These are phyloP conservation scores for Parotia lawesii DNA, from an alignment of 2,113 vertebrate species.

Conservation along the genomic window DNA sequence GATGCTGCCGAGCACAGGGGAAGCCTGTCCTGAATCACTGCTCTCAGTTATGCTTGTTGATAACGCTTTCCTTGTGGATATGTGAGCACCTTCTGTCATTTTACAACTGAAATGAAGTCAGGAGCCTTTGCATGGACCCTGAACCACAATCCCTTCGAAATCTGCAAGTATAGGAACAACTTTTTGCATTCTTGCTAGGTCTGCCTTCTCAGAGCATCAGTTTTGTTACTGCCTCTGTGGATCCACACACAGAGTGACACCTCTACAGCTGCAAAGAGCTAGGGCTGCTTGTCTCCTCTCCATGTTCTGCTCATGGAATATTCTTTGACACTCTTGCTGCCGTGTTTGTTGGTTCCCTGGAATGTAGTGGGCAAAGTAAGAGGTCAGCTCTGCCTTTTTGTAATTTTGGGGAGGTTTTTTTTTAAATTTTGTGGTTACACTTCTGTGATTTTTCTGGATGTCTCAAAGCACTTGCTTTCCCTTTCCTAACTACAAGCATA, in stretches of 20 bases:
- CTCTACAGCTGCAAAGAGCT: neutral
- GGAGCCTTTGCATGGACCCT: fast-evolving
- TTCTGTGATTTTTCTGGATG: neutral
- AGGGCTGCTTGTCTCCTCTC: neutral
- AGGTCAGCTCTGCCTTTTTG: neutral
- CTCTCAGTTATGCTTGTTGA: neutral
- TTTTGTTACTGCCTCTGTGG: neutral
- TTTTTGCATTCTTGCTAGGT: neutral
- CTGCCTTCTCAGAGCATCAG: neutral
- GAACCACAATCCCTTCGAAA: neutral
- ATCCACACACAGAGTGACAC: neutral
- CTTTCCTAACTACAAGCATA: neutral
- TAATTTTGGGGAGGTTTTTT: neutral
- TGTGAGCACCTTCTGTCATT: neutral
- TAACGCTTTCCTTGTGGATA: neutral
- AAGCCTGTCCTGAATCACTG: neutral
- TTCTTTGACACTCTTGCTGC: too few species aligned
- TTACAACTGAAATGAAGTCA: neutral
- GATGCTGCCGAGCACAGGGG: neutral
- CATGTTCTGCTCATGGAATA: fast-evolving
- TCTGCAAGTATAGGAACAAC: neutral
- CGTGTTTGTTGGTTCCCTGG: neutral
- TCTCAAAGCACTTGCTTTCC: neutral
- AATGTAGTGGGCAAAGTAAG: neutral
- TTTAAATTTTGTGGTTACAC: neutral